These are phyloP conservation scores for Sminthurides bifidus DNA, from an alignment of 1,140 invertebrate species.

Conservation along the genomic window DNA sequence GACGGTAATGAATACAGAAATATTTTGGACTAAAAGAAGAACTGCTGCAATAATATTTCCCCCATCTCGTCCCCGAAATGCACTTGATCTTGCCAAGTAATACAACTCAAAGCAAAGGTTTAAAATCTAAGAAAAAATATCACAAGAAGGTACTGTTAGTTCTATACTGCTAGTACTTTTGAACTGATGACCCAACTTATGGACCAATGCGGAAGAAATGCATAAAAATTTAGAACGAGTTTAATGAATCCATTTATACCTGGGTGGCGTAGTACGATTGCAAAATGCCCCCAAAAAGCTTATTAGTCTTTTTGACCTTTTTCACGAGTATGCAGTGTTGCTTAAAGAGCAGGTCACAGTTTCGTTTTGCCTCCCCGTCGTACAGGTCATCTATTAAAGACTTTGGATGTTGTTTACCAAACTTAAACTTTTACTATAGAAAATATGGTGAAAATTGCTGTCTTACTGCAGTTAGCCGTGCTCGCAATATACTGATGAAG, in stretches of 20 bases:
- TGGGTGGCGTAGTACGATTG: constrained; percentile 28
- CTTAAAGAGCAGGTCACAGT: constrained; percentile 11
- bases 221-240: background rate
- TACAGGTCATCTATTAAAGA: background rate
- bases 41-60: constrained; percentile 17
- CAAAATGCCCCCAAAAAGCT: constrained; percentile 21
- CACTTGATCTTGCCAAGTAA: constrained; percentile 18
- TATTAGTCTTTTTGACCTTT: constrained; percentile 19
- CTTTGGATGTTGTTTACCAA: background rate
- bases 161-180: background rate
- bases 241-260: constrained; percentile 7
- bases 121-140: constrained; percentile 14
- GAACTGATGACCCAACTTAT: background rate
- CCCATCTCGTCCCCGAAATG: background rate
- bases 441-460: background rate
- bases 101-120: constrained; percentile 32
- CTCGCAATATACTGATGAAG: background rate
- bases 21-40: constrained; percentile 19
- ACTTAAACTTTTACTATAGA: background rate
- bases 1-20: constrained; percentile 26
- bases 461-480: background rate
- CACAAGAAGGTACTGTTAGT: background rate
- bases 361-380: background rate
- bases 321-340: constrained; percentile 14
- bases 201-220: background rate